Evolutionary conservation across 1,140 invertebrate species (phyloP).

Genomic region (Dendroctonus ponderosae): DNA sequence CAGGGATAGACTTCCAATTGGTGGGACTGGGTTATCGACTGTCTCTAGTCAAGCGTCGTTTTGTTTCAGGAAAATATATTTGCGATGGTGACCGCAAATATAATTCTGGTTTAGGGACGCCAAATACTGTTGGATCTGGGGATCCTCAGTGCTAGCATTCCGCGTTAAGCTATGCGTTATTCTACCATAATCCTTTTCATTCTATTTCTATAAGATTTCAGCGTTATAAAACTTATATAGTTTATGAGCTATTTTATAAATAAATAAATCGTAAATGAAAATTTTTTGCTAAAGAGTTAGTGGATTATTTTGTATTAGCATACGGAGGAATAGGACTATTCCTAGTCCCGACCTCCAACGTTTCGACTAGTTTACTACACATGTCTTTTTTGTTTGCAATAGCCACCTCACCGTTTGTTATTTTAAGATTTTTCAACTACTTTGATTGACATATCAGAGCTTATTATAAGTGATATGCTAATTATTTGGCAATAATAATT

Average conservation of each 20-base stretch:
- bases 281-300: neutral
- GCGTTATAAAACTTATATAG: constrained; percentile 47
- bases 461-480: too few species aligned
- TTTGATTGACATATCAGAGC: too few species aligned
- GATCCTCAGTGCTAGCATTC: constrained; percentile 48
- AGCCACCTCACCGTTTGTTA: too few species aligned
- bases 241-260: constrained; percentile 49
- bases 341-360: too few species aligned
- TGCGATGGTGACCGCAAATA: constrained; percentile 62
- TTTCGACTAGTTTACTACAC: too few species aligned
- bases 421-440: too few species aligned
- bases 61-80: constrained; percentile 90
- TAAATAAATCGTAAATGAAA: constrained; percentile 18
- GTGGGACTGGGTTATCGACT: constrained; percentile 85
- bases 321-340: too few species aligned
- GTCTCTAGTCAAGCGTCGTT: constrained; percentile 90
- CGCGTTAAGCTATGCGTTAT: constrained; percentile 29
- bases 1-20: constrained; percentile 91
- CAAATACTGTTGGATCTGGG: constrained; percentile 40
- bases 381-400: too few species aligned
- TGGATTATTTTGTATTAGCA: too few species aligned
- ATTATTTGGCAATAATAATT: too few species aligned
- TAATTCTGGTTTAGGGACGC: constrained; percentile 30
- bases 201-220: constrained; percentile 38
- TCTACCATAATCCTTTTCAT: too few species aligned